Evolutionary conservation across 2,888 invertebrate species (phyloP).

Genomic region (Lasioglossum malachurum): DNA sequence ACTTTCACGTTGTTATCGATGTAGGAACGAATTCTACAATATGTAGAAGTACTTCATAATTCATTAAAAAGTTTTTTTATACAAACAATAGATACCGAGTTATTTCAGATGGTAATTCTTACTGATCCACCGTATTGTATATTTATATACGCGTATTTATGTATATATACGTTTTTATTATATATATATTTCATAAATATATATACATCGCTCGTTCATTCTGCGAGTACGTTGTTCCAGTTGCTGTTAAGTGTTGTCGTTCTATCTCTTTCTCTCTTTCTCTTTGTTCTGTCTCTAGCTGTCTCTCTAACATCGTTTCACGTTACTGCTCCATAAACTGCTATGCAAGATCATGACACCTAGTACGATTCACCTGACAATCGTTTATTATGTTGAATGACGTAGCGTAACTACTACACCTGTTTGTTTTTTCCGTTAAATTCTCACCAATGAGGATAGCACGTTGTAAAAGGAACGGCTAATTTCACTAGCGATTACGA

Average conservation of each 20-base stretch:
- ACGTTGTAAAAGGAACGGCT: conserved; percentile 33
- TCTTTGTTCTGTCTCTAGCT: neutral
- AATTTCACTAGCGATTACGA: conserved; percentile 11
- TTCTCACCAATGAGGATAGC: conserved; percentile 4
- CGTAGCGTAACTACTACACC: conserved; percentile 48
- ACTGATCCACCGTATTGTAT: neutral
- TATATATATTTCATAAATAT: neutral
- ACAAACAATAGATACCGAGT: neutral
- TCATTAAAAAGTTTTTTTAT: no score
- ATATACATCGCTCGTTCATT: conserved; percentile 53
- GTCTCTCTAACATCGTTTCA: conserved; percentile 44
- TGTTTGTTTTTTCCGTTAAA: conserved; percentile 11
- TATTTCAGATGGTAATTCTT: neutral
- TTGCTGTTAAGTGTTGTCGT: conserved; percentile 66
- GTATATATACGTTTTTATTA: neutral
- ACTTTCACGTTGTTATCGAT: no score
- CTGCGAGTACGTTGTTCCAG: conserved; percentile 59
- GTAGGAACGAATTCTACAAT: neutral
- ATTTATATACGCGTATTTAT: neutral
- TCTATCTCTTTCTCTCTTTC: conserved; percentile 15
- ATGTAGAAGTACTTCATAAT: no score
- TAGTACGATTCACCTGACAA: conserved; percentile 51
- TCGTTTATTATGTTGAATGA: conserved; percentile 50
- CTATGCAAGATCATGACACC: conserved; percentile 63
- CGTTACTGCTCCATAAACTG: conserved; percentile 38